These are phyloP conservation scores for Andrena dorsata DNA, from an alignment of 2,888 invertebrate genomes.

Conservation along the genomic window DNA sequence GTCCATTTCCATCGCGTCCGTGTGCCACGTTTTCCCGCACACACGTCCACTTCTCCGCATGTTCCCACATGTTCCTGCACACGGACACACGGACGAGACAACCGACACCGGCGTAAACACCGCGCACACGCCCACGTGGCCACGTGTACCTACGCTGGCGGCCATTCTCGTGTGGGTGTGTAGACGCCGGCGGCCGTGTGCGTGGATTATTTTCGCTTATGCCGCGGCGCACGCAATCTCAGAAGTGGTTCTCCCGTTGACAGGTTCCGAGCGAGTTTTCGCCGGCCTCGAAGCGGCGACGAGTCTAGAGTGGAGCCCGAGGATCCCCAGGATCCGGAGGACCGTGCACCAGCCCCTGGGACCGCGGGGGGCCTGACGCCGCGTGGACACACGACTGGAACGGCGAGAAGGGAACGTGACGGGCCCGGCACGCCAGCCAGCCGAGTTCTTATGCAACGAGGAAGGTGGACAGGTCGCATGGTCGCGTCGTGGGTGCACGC, in stretches of 20 bases:
- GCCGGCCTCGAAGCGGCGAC: slow-evolving; percentile 30
- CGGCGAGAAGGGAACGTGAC: no score
- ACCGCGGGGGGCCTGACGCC: no score
- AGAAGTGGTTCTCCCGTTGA: slow-evolving; percentile 79
- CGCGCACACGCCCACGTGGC: not conserved
- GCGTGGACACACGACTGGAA: no score
- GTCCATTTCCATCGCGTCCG: not conserved
- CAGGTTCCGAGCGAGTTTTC: slow-evolving; percentile 71
- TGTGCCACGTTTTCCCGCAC: slow-evolving; percentile 10
- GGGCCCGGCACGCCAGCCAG: no score
- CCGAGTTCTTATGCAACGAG: not conserved
- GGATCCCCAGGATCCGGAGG: no score
- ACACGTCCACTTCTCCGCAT: not conserved
- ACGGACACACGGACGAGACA: not conserved
- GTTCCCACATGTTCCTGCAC: not conserved
- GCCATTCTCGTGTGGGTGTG: not conserved
- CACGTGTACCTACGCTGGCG: not conserved
- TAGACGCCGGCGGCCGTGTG: slow-evolving; percentile 36
- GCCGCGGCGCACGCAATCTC: slow-evolving; percentile 78
- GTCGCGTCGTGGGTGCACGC: not conserved
- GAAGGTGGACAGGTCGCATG: not conserved
- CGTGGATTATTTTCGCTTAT: slow-evolving; percentile 80
- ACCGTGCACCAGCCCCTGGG: no score
- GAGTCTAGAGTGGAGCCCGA: not conserved
- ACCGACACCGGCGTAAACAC: not conserved